Percentiles rank a stretch among this genome's conserved stretches.
Evolutionary conservation across 2,113 vertebrate species (phyloP).

Genomic region (Ictalurus punctatus): DNA sequence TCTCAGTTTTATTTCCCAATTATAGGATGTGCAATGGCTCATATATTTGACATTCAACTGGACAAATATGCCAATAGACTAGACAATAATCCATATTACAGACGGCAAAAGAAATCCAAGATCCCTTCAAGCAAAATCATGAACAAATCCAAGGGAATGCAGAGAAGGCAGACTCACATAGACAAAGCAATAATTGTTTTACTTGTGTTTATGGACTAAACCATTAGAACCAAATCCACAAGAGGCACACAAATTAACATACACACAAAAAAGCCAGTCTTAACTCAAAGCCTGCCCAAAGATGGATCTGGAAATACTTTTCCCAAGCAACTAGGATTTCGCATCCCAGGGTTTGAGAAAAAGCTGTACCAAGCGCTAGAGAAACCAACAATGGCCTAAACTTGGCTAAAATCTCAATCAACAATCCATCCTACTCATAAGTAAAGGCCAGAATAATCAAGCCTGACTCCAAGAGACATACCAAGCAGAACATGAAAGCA

Average conservation of each 20-base stretch:
- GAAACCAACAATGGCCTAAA: conserved; percentile 36
- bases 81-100: conserved; percentile 51
- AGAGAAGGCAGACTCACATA: not conserved
- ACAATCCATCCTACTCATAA: conserved; percentile 15
- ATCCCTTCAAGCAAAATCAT: conserved; percentile 9
- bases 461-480: conserved; percentile 24
- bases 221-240: conserved; percentile 58
- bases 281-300: conserved; percentile 62
- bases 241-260: conserved; percentile 63
- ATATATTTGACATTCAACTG: conserved; percentile 54
- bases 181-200: conserved; percentile 24
- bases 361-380: conserved; percentile 53
- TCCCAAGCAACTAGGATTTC: conserved; percentile 55
- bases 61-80: conserved; percentile 31
- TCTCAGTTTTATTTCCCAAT: conserved; percentile 16
- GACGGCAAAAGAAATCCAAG: not conserved
- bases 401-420: conserved; percentile 35
- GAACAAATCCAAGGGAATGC: not conserved
- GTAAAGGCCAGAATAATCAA: conserved; percentile 55
- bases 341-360: not conserved
- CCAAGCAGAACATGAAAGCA: conserved; percentile 20
- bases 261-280: conserved; percentile 58
- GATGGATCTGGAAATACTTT: conserved; percentile 73
- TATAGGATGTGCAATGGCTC: not conserved
- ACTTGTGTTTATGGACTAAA: conserved; percentile 31